Evolutionary conservation across 2,888 invertebrate genomes (phyloP).

Genomic region (Drosophila recens): DNA sequence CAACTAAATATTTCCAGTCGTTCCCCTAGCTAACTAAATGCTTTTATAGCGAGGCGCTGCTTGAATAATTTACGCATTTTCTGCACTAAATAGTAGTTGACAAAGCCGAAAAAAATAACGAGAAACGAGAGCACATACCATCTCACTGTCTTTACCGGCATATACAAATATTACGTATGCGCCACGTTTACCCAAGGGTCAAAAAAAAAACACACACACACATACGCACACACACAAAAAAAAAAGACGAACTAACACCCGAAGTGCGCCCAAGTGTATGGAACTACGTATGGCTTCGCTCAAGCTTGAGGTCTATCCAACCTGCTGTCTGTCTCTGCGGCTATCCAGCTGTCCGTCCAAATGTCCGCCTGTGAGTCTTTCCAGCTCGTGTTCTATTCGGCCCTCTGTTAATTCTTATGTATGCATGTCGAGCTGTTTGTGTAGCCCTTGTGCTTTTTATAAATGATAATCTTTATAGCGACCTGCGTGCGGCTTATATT

Average conservation of each 20-base stretch:
- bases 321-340: not conserved
- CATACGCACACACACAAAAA: too few relatives aligned
- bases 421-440: slow-evolving; percentile 28
- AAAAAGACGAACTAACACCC: slow-evolving; percentile 36
- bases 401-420: slow-evolving; percentile 2
- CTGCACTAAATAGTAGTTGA: slow-evolving; percentile 74
- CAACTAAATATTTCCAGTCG: slow-evolving; percentile 24
- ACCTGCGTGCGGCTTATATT: slow-evolving; percentile 66
- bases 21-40: slow-evolving; percentile 48
- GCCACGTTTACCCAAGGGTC: slow-evolving; percentile 43
- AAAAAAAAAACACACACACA: slow-evolving; percentile 28
- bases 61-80: slow-evolving; percentile 74
- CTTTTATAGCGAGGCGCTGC: slow-evolving; percentile 42
- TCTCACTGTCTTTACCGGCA: slow-evolving; percentile 22
- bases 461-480: slow-evolving; percentile 63
- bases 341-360: not conserved
- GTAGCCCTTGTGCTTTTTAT: slow-evolving; percentile 59
- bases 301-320: slow-evolving; percentile 34
- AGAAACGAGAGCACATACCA: slow-evolving; percentile 37
- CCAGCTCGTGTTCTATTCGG: slow-evolving; percentile 4
- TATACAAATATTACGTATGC: slow-evolving; percentile 45
- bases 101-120: slow-evolving; percentile 47
- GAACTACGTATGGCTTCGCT: slow-evolving; percentile 57
- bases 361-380: not conserved
- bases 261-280: slow-evolving; percentile 56